Evolutionary conservation across 2,113 vertebrate species (phyloP).

Genomic region (Psittacula cyanocephala): DNA sequence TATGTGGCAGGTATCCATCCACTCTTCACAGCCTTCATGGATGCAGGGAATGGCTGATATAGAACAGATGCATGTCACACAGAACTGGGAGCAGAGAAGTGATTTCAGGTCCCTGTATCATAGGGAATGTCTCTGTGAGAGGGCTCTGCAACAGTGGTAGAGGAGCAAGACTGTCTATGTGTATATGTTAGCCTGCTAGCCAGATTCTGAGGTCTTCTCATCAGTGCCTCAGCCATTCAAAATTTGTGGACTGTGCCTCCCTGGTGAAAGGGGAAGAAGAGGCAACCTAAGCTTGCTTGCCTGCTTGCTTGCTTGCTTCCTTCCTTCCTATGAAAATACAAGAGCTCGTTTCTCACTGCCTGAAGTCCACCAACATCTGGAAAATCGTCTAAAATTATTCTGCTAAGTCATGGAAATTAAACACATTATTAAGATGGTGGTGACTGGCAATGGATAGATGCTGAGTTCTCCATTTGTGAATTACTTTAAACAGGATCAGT

Average conservation of each 20-base stretch:
- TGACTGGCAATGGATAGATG: neutral
- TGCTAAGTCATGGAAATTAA: neutral
- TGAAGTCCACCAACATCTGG: neutral
- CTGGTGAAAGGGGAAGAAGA: neutral
- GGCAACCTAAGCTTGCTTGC: neutral
- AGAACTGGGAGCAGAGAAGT: neutral
- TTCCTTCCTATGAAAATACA: neutral
- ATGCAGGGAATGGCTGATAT: neutral
- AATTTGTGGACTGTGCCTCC: neutral
- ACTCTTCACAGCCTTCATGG: neutral
- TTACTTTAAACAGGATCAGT: neutral
- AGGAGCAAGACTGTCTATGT: neutral
- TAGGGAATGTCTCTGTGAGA: neutral
- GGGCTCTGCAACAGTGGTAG: neutral
- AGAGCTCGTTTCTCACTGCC: neutral
- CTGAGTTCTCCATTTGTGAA: neutral
- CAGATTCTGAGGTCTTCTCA: neutral
- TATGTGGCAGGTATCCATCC: neutral
- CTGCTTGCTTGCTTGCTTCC: neutral
- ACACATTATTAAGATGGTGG: neutral
- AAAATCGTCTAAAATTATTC: neutral
- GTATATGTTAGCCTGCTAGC: neutral
- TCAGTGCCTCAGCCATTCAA: neutral
- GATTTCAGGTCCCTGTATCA: neutral
- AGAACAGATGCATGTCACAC: neutral